phyloP scores from a whole-genome alignment of 2,888 invertebrate genomes.

The Coremacera marginata region DNA sequence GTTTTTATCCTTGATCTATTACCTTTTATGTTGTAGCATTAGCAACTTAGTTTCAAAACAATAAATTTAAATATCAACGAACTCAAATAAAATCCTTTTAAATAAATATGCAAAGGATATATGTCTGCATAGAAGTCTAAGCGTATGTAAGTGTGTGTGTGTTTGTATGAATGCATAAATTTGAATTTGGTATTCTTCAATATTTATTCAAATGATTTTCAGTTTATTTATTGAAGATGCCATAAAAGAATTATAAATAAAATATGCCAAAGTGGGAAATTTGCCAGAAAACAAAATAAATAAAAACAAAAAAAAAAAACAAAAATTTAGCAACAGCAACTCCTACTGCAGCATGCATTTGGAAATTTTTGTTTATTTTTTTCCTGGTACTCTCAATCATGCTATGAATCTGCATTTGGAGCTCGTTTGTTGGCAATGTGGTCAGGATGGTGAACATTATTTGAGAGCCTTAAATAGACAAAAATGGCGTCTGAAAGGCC shows the following conservation, averaged over 20 bases:
- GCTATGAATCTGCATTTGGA: slow-evolving; percentile 1
- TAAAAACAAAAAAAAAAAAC: not conserved
- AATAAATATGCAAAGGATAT: too few species aligned
- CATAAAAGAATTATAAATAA: slow-evolving; percentile 11
- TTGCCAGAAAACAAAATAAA: not conserved
- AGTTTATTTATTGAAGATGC: slow-evolving; percentile 7
- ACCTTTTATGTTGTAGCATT: too few species aligned
- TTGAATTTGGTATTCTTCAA: not conserved
- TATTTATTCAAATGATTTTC: slow-evolving; percentile 12
- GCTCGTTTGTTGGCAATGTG: not conserved
- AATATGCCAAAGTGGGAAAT: slow-evolving; percentile 1
- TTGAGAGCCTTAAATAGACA: not conserved
- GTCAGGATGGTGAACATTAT: not conserved
- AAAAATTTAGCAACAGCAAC: not conserved
- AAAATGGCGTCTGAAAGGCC: not conserved
- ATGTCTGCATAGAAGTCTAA: not conserved
- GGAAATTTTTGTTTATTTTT: not conserved
- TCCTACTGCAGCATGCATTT: not conserved
- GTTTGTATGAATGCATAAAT: not conserved
- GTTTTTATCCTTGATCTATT: too few species aligned
- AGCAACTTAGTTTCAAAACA: too few species aligned
- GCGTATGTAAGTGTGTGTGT: not conserved
- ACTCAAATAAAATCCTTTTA: too few species aligned
- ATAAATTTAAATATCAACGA: too few species aligned
- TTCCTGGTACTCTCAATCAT: not conserved